Evolutionary conservation across 1,140 invertebrate species (phyloP).

Genomic region (Listronotus oregonensis): DNA sequence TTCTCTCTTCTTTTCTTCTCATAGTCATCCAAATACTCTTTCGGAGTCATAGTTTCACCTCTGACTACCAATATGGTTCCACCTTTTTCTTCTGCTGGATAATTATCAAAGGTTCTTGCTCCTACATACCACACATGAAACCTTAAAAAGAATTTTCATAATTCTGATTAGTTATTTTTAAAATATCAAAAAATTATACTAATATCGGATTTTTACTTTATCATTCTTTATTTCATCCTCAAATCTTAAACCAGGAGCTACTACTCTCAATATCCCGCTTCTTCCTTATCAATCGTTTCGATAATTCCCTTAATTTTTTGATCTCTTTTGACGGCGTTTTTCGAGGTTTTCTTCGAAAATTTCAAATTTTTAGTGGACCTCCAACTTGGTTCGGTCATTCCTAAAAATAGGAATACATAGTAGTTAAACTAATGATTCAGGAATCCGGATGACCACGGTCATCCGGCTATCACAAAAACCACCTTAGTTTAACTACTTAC

Average conservation of each 20-base stretch:
- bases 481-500: too few relatives aligned
- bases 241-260: conserved; percentile 65
- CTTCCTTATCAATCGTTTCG: conserved; percentile 62
- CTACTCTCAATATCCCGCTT: conserved; percentile 61
- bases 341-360: conserved; percentile 60
- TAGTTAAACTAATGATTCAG: conserved; percentile 15
- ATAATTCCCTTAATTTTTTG: conserved; percentile 59
- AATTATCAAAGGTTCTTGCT: conserved; percentile 60
- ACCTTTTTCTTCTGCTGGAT: conserved; percentile 59
- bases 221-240: conserved; percentile 71
- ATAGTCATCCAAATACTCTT: conserved; percentile 58
- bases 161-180: too few relatives aligned
- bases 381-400: conserved; percentile 52
- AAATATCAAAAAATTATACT: too few relatives aligned
- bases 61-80: conserved; percentile 62
- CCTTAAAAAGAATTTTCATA: too few relatives aligned
- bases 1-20: conserved; percentile 44
- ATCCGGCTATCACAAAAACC: too few relatives aligned
- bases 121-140: conserved; percentile 63
- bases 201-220: too few relatives aligned
- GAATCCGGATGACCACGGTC: too few relatives aligned
- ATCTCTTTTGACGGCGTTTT: conserved; percentile 59
- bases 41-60: conserved; percentile 60
- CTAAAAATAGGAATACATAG: conserved; percentile 15
- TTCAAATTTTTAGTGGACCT: conserved; percentile 54